Evolutionary conservation across 1,140 invertebrate species (phyloP), one percentile per base, ranked within the genome.

Genomic region (Bacillus rossius): DNA sequence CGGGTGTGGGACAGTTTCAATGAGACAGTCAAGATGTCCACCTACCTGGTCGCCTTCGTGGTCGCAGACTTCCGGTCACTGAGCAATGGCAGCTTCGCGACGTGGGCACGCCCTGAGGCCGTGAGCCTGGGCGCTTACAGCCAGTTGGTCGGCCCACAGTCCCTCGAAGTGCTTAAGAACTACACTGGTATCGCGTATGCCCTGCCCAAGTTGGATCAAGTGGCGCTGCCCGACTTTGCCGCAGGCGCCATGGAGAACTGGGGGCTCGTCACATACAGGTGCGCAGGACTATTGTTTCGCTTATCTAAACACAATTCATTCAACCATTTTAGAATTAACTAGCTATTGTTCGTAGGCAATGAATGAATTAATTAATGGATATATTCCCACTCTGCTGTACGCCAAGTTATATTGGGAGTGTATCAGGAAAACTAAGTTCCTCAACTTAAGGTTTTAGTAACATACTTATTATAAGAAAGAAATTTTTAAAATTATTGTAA

Each of bases 211-310:
- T 77, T 86, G 75, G 85, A 90, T 59, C 80, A 87, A 67, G 76
- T 89, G 26, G 81, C 84, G 10, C 80, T 90, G 48, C 86, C 87
- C 2, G 81, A 90, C 61, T 95, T 94, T 73, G 76, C 78, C 1
- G 83, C 89, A 0, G 89, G 86, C 25, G 92, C 90, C 23, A 91
- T 93, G 88, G 90, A 92, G 69, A 91, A 92, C 73, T 93, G 88
- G 84, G 84, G 84, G 8, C 66, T 86, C 0, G 75, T 84, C 1
- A 81, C 79, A 2, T 84, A 81, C 55, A 73, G 80, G 77, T 78
- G 58, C 61, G 45, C 23, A 51, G 17, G 7, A 14, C 2, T 45
- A 3, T 41, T 41, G 14, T 41, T 41, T n/a, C n/a, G n/a, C n/a
- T n/a, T n/a, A n/a, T n/a, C n/a, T n/a, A n/a, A n/a, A n/a, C n/a